Evolutionary conservation across 1,140 invertebrate species (phyloP).

Genomic region (Theocolax elegans): DNA sequence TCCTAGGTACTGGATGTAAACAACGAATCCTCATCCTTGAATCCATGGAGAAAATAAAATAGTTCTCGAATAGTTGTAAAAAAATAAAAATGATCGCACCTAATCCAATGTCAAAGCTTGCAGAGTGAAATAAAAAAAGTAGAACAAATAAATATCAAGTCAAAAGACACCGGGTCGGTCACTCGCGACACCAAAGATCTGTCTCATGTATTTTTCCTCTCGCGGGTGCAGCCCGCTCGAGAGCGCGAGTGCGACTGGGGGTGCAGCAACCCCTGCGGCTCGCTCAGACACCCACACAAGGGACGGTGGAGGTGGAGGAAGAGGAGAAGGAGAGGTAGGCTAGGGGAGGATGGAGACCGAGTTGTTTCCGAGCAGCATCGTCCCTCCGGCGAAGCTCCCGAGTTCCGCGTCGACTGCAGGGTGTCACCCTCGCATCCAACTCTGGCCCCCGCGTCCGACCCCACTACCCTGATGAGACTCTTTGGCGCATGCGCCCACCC

Average conservation of each 20-base stretch:
- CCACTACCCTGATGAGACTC: constrained; percentile 32
- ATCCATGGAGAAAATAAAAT: no score
- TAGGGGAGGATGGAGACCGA: no score
- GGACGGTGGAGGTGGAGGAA: not conserved
- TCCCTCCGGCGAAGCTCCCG: constrained; percentile 51
- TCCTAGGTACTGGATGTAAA: no score
- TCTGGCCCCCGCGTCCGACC: constrained; percentile 28
- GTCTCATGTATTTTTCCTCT: no score
- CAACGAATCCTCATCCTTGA: no score
- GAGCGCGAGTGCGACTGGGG: constrained; percentile 47
- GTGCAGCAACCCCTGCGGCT: constrained; percentile 36
- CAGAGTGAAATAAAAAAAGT: no score
- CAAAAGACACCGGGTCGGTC: no score
- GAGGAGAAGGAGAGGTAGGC: not conserved
- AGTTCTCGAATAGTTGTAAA: no score
- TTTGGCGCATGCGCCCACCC: constrained; percentile 2
- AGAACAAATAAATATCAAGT: no score
- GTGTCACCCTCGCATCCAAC: constrained; percentile 63
- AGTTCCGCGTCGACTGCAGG: constrained; percentile 66
- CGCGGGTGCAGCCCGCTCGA: constrained; percentile 39
- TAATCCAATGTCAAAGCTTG: no score
- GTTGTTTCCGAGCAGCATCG: constrained; percentile 40
- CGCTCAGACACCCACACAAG: not conserved
- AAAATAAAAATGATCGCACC: no score
- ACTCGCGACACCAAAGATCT: no score